Base-by-base conservation (phyloP, 2,888 invertebrate genomes). In the Gastracanthus pulcherrimus region DNA sequence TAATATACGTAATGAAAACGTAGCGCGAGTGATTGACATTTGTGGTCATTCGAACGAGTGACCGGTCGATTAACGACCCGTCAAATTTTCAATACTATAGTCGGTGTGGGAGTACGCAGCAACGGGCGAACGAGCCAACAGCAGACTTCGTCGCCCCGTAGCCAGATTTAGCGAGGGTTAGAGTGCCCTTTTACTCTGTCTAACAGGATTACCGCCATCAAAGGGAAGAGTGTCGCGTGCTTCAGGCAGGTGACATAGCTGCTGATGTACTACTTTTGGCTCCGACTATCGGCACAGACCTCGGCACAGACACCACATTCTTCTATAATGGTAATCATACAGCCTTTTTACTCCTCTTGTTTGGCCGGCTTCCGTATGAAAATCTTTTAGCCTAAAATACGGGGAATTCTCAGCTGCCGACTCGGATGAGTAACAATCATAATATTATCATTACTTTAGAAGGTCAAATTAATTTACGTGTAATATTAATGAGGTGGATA, bases 141-240 rank as follows among this genome's bases (percentile, higher is more conserved):
- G 62, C 34, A 19, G 45, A 41, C 13, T 19, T 16, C n/a, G 9
- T 38, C 36, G 7, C 31, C 51, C 23, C 51, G 70, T 51, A 55
- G 36, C 13, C 38, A 58, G 70, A 71, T 71, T 71, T 60, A 29
- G 36, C n/a, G 71, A 29, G 71, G 26, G 26, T 38, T 58, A 60
- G 60, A 74, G 74, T 74, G 62, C 62, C 58, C 74, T 74, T 74
- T 74, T 74, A 74, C 74, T 48, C 45, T 64, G 62, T 34, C 74
- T 74, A 74, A 74, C 62, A 62, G 74, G 48, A 74, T 62, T 64
- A 74, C 45, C 62, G 13, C 3, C 34, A 23, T 74, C 74, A 74
- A 74, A 74, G 62, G 23, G 48, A 62, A 48, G 74, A 34, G 74
- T 74, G 62, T 64, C 74, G 62, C 34, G 34, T 74, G 48, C 74